Percentiles rank a stretch among this genome's conserved stretches.
These are phyloP conservation scores for Porites lobata DNA, from an alignment of 92 coral and sea anemone genomes.

Conservation along the genomic window DNA sequence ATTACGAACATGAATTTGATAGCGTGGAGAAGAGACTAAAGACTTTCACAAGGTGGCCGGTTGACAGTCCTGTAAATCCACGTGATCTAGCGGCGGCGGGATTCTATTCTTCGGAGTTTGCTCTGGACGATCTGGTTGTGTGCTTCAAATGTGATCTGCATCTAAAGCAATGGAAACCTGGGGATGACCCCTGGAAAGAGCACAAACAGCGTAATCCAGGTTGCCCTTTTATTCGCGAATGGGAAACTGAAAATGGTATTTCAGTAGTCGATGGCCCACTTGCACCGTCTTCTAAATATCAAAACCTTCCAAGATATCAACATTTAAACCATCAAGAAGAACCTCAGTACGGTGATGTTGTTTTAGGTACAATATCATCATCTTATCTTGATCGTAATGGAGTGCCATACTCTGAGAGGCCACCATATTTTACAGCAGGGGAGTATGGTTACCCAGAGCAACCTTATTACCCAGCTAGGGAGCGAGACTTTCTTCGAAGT, in stretches of 20 bases:
- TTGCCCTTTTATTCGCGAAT: constrained; percentile 74
- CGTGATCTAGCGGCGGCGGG: constrained; percentile 86
- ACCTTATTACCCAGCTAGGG: neutral
- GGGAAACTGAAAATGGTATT: constrained; percentile 45
- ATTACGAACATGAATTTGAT: constrained; percentile 79
- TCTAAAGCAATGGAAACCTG: constrained; percentile 77
- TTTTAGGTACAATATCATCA: neutral
- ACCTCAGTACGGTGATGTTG: neutral
- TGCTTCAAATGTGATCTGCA: constrained; percentile 88
- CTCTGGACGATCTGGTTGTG: constrained; percentile 76
- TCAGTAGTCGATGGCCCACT: constrained; percentile 56
- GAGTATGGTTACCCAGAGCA: constrained; percentile 4
- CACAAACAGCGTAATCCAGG: constrained; percentile 58
- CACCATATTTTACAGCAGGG: constrained; percentile 10
- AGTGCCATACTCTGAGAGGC: constrained; percentile 2
- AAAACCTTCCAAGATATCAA: neutral
- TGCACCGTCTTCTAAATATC: constrained; percentile 31
- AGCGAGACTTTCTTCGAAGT: neutral
- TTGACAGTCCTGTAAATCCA: constrained; percentile 71
- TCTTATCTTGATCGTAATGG: constrained; percentile 2
- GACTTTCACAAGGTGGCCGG: constrained; percentile 83
- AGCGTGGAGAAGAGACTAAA: constrained; percentile 80
- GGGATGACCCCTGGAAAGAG: constrained; percentile 84
- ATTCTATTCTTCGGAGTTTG: constrained; percentile 73
- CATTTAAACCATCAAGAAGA: neutral